Conservation (phyloP, 1,140 invertebrate genomes). For the Hylaeus volcanicus region DNA sequence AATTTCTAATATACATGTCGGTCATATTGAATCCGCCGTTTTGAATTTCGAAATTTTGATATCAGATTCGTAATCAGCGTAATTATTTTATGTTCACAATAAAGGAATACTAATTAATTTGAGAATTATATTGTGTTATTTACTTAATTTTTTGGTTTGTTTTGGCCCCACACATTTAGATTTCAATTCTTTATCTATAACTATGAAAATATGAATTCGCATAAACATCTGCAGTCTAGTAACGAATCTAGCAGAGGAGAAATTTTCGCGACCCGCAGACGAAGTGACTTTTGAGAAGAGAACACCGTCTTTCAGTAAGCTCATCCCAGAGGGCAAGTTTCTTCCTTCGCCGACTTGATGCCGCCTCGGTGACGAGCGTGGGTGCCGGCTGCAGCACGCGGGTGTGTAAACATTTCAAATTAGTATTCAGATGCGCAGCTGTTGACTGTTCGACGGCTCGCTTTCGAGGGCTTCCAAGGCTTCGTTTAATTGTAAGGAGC, state of each 20-base stretch:
- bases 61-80: too few species aligned
- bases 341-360: constrained; percentile 21
- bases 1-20: too few species aligned
- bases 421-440: constrained; percentile 79
- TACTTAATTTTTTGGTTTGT: too few species aligned
- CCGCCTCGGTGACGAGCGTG: constrained; percentile 33
- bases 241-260: neutral
- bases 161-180: too few species aligned
- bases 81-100: too few species aligned
- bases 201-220: too few species aligned
- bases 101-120: too few species aligned
- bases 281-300: constrained; percentile 5
- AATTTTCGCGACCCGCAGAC: neutral
- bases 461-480: constrained; percentile 76
- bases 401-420: constrained; percentile 79
- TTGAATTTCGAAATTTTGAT: too few species aligned
- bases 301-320: neutral
- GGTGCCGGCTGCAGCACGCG: constrained; percentile 61
- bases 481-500: constrained; percentile 78
- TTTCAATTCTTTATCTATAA: too few species aligned
- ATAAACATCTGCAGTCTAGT: too few species aligned
- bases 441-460: constrained; percentile 74
- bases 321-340: constrained; percentile 2
- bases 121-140: too few species aligned
- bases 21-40: too few species aligned